Base-by-base conservation (phyloP, 2,113 vertebrate species). In the Notarius lentiginosus region DNA sequence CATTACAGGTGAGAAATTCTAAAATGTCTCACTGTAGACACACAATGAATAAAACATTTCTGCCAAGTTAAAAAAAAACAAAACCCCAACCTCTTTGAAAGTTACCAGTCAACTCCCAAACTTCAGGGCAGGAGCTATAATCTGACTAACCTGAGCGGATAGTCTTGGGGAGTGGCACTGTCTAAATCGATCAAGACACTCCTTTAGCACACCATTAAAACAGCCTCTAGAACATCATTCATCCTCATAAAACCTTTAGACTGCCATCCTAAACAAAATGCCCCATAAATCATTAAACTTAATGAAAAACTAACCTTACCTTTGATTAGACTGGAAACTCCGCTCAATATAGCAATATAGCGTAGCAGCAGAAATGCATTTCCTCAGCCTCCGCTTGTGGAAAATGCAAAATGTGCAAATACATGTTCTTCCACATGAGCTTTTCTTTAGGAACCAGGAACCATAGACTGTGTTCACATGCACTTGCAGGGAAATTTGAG, bases 401-500 rank as follows among this genome's bases (percentile, higher is more conserved):
- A 47, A 76, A 86, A 47, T 41, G 75, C 55, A 66, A 79, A 79
- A 80, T 0, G 12, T 58, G 7, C 30, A 70, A 61, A 22, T 41
- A 41, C 9, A 77, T 53, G 73, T 1, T 53, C 9, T 3, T 24
- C 56, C 53, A 58, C 27, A 58, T 61, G 30, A 34, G 47, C 1
- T 79, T 79, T 86, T 80, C 22, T n/a, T 12, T 34, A 61, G 79
- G 79, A 81, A 81, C 10, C 79, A 81, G 79, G 79, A 80, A 80
- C 17, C 68, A 58, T 27, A 27, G 51, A 49, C 58, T 66, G 20
- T n/a, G 49, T 41, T 68, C 66, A 79, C 81, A 49, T 56, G 70
- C 51, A 1, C 63, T 86, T 79, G 47, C 81, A 87, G 47, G 86
- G 70, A 87, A 87, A 87, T 83, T 66, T 61, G 17, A 83, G 81